These are phyloP conservation scores for Drosophila atroscutellata DNA, from an alignment of 2,888 invertebrate genomes.

Conservation along the genomic window DNA sequence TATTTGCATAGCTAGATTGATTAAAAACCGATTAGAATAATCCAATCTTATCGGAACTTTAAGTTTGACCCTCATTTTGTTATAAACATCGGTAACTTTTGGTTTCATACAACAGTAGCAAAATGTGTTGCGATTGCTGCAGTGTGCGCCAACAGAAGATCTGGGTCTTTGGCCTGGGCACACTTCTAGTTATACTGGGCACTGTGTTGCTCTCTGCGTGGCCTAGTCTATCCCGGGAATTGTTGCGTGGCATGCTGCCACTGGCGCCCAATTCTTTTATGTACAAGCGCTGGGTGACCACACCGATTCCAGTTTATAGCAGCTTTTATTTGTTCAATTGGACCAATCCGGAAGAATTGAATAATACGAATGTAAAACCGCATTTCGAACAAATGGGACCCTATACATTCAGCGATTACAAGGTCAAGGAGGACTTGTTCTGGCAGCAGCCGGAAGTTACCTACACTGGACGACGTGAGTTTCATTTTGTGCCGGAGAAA, in stretches of 20 bases:
- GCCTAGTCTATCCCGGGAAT: slow-evolving; percentile 69
- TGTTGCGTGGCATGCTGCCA: slow-evolving; percentile 83
- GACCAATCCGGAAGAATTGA: slow-evolving; percentile 88
- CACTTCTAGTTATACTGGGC: slow-evolving; percentile 65
- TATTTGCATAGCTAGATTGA: slow-evolving; percentile 7
- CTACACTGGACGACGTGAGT: slow-evolving; percentile 90
- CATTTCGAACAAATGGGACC: slow-evolving; percentile 86
- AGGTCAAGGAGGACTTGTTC: slow-evolving; percentile 85
- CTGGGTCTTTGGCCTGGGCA: slow-evolving; percentile 77
- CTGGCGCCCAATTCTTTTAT: slow-evolving; percentile 87
- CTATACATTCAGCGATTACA: slow-evolving; percentile 87
- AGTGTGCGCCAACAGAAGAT: slow-evolving; percentile 78
- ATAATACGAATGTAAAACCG: slow-evolving; percentile 86
- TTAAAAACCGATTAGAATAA: slow-evolving; percentile 10
- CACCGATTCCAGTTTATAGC: slow-evolving; percentile 92
- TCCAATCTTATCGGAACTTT: slow-evolving; percentile 37
- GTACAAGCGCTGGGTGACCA: slow-evolving; percentile 90
- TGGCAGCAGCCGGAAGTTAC: slow-evolving; percentile 90
- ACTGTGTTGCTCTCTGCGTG: slow-evolving; percentile 72
- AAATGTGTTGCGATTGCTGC: slow-evolving; percentile 82
- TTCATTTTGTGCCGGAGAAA: slow-evolving; percentile 88
- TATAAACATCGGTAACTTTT: slow-evolving; percentile 12
- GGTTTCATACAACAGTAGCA: slow-evolving; percentile 29
- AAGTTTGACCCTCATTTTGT: neutral
- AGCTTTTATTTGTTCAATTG: slow-evolving; percentile 91